phyloP scores from a whole-genome alignment of 2,113 vertebrate species.

The zebrafish (Danio rerio) region GRCz12tu NC_133196.1:33561001-33561500 shows the following conservation, averaged over 20 bases:
- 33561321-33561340: background rate
- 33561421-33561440: background rate
- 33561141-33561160: constrained; percentile 35
- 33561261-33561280: constrained; percentile 21
- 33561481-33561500: background rate
- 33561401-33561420: background rate
- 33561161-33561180: background rate
- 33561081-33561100: background rate
- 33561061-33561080: background rate
- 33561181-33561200: constrained; percentile 17
- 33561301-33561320: background rate
- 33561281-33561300: background rate
- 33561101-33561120: constrained; percentile 1
- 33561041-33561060: background rate
- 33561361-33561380: background rate
- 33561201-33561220: background rate
- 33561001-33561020: background rate
- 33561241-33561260: constrained; percentile 44
- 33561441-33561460: background rate
- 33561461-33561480: background rate
- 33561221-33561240: constrained; percentile 29
- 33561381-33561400: background rate
- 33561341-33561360: background rate
- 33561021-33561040: background rate
- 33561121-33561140: constrained; percentile 6